phyloP scores from a whole-genome alignment of 2,113 vertebrate species.

The Tympanuchus pallidicinctus region DNA sequence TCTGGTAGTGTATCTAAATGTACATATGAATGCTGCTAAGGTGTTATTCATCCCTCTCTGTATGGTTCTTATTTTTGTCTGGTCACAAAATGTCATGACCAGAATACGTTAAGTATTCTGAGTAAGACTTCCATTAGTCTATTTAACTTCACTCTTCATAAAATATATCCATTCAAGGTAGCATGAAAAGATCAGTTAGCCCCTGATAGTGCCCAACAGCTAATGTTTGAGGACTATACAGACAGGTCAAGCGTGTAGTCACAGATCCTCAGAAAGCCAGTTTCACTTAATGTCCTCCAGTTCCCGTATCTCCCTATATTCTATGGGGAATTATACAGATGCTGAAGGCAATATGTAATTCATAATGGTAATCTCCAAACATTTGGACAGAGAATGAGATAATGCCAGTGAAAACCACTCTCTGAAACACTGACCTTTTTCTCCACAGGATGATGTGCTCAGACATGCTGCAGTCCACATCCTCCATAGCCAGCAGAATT shows the following conservation, averaged over 20 bases:
- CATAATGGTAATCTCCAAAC: neutral
- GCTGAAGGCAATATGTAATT: neutral
- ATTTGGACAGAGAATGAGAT: neutral
- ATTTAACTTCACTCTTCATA: neutral
- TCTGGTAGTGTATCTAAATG: neutral
- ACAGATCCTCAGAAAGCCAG: neutral
- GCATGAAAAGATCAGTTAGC: neutral
- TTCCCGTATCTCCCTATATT: neutral
- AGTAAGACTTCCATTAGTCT: neutral
- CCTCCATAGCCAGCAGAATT: neutral
- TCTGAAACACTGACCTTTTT: accelerated
- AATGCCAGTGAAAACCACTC: neutral
- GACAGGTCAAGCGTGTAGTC: neutral
- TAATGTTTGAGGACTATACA: neutral
- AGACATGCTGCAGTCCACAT: accelerated
- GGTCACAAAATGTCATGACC: neutral
- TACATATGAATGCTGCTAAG: neutral
- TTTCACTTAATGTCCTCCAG: neutral
- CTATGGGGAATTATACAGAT: neutral
- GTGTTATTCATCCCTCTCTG: neutral
- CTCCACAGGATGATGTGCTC: accelerated
- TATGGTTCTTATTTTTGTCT: neutral
- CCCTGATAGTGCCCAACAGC: neutral
- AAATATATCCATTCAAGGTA: neutral
- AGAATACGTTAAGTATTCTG: no score